These are phyloP conservation scores for Eleutherodactylus coqui DNA, from an alignment of 2,797 vertebrate species.

Conservation along the genomic window DNA sequence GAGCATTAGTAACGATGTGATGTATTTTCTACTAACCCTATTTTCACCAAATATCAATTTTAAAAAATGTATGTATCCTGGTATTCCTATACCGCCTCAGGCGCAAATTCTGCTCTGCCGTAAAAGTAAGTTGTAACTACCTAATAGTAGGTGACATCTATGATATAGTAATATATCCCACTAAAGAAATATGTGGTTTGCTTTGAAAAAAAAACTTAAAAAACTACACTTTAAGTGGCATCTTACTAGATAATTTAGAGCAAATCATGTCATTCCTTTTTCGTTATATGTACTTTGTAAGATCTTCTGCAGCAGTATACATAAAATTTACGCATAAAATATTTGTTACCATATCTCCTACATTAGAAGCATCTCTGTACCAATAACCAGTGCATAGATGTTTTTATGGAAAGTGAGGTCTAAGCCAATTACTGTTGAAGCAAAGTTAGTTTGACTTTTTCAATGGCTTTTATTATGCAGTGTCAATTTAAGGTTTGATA, in stretches of 20 bases:
- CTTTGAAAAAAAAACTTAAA: neutral
- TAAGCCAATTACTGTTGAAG: no score
- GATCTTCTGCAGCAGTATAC: no score
- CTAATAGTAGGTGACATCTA: conserved; percentile 67
- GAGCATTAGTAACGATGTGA: conserved; percentile 71
- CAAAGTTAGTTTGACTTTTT: no score
- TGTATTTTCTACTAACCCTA: conserved; percentile 71
- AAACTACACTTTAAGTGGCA: neutral
- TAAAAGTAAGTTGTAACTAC: conserved; percentile 72
- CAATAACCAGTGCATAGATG: no score
- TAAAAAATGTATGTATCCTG: conserved; percentile 75
- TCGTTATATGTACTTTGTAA: no score
- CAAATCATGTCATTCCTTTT: neutral
- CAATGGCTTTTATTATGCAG: no score
- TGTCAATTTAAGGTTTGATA: no score
- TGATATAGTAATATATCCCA: conserved; percentile 61
- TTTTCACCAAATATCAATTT: conserved; percentile 73
- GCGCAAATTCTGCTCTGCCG: conserved; percentile 73
- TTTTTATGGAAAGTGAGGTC: no score
- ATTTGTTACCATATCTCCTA: no score
- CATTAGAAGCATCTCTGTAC: no score
- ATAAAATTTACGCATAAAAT: no score
- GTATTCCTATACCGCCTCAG: conserved; percentile 75
- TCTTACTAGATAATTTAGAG: neutral
- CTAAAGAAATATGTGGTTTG: neutral